Percentiles rank a stretch among this genome's conserved stretches.
phyloP scores from a whole-genome alignment of 1,140 invertebrate genomes.

The Helicoverpa armigera region DNA sequence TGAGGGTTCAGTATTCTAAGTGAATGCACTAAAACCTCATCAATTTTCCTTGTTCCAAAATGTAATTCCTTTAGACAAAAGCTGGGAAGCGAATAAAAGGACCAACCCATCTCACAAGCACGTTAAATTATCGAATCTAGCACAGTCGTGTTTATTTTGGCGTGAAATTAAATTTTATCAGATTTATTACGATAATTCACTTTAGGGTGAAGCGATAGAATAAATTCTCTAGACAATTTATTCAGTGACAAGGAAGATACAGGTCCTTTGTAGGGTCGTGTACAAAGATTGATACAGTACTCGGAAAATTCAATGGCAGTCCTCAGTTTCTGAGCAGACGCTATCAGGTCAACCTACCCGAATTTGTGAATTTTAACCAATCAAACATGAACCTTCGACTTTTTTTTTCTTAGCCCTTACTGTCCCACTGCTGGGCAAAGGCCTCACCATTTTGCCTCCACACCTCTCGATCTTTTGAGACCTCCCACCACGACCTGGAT shows the following conservation, averaged over 20 bases:
- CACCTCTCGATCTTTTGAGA: too few species aligned
- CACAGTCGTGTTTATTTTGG: constrained; percentile 24
- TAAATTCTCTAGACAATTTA: constrained; percentile 22
- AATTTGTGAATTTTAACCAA: too few species aligned
- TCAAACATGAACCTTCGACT: too few species aligned
- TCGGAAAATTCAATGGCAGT: too few species aligned
- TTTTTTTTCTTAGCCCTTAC: too few species aligned
- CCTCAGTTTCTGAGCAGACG: too few species aligned
- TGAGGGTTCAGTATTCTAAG: too few species aligned
- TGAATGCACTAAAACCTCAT: neutral
- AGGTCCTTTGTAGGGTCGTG: neutral
- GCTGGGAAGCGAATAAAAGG: neutral
- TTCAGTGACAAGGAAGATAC: neutral
- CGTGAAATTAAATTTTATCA: constrained; percentile 42
- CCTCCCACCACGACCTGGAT: too few species aligned
- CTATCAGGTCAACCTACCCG: too few species aligned
- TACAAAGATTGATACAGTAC: too few species aligned
- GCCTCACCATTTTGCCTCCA: too few species aligned
- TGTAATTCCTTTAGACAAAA: constrained; percentile 3
- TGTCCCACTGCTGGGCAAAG: too few species aligned
- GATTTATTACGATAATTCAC: constrained; percentile 34
- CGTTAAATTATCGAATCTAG: constrained; percentile 28
- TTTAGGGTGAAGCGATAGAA: constrained; percentile 19
- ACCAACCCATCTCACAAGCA: neutral
- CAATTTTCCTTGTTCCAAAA: neutral